phyloP scores from a whole-genome alignment of 2,888 invertebrate genomes.

The Dasypogon diadema region DNA sequence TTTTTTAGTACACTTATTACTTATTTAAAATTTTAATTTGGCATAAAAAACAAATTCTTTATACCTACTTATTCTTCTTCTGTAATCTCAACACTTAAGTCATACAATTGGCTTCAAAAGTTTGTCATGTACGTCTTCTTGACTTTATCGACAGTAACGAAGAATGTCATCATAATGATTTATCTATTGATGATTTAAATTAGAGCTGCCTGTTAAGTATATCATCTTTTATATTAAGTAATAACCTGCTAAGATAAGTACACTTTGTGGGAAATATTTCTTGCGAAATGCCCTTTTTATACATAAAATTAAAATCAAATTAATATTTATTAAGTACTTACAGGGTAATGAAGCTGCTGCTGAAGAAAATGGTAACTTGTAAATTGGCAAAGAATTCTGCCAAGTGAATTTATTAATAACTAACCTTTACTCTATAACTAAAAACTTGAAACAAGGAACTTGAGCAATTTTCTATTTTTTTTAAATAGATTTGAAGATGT shows the following conservation, averaged over 20 bases:
- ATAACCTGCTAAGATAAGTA: constrained; percentile 13
- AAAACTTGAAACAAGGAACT: constrained; percentile 12
- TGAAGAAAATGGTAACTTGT: constrained; percentile 9
- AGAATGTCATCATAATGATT: no score
- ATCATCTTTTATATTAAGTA: neutral
- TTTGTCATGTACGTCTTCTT: no score
- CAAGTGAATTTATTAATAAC: constrained; percentile 3
- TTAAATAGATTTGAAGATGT: no score
- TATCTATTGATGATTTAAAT: no score
- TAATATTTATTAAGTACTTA: neutral
- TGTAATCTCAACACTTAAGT: no score
- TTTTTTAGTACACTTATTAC: no score
- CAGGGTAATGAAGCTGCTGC: neutral
- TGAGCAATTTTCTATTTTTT: constrained; percentile 7
- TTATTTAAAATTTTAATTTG: no score
- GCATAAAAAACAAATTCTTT: no score
- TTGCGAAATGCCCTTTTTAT: constrained; percentile 17
- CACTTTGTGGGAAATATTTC: constrained; percentile 11
- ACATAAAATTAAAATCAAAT: neutral
- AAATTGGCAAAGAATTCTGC: neutral
- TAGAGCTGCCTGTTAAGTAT: no score
- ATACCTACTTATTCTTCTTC: no score
- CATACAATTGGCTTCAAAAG: no score
- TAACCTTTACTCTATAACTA: neutral
- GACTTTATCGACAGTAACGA: no score